Percentiles rank a stretch among this genome's conserved stretches.
Conservation (phyloP, 2,113 vertebrate genomes). For the Catharus minimus region DNA sequence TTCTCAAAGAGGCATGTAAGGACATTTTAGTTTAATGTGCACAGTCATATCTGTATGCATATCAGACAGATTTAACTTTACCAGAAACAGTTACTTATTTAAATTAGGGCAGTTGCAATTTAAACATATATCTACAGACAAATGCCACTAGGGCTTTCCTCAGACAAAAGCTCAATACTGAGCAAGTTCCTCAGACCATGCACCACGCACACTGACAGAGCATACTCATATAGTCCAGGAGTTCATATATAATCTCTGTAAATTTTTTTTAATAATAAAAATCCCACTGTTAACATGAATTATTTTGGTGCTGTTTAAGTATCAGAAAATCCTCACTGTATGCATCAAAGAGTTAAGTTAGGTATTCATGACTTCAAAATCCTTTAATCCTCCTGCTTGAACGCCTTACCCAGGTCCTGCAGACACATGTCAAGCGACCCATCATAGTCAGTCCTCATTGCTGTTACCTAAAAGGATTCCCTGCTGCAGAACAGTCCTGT, state of each 20-base stretch:
- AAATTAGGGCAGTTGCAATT: background rate
- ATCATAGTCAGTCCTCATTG: background rate
- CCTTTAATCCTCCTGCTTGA: background rate
- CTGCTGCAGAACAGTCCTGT: constrained; percentile 13
- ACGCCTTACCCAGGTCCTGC: background rate
- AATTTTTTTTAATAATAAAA: background rate
- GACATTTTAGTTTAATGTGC: background rate
- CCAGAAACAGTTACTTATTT: background rate
- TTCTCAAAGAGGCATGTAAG: background rate
- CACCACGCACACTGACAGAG: background rate
- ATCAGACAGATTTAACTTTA: background rate
- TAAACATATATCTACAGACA: background rate
- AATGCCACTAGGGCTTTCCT: background rate
- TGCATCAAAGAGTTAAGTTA: constrained; percentile 12
- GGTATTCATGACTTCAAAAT: background rate
- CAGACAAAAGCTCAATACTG: background rate
- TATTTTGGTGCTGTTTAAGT: background rate
- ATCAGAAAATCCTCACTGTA: background rate
- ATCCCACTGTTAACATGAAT: background rate
- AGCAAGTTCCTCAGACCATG: background rate
- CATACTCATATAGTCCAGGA: background rate
- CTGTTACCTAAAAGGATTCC: constrained; percentile 33
- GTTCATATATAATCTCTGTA: background rate
- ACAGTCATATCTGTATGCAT: background rate
- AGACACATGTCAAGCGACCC: background rate